Base-by-base conservation (phyloP, 2,888 invertebrate genomes). In the Candidula unifasciata region DNA sequence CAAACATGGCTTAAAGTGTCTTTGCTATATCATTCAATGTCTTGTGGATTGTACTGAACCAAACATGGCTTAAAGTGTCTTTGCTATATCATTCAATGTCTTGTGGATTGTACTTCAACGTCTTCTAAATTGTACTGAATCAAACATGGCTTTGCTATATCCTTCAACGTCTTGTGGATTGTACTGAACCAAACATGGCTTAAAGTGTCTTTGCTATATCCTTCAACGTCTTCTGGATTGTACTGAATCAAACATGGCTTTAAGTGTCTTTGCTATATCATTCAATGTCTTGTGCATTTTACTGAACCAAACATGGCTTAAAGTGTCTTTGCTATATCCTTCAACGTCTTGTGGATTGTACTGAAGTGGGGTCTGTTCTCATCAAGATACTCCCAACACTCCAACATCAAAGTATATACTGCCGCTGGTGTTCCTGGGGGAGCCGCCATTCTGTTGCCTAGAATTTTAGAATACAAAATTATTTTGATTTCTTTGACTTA, bases 371-470 rank as follows among this genome's bases (percentile, higher is more conserved):
- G 98, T 90, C 98, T 95, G 91, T 96, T 96, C 88, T 97, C 97
- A 3, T 97, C 96, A 92, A 97, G 96, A 93, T 97, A 97, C 92
- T 97, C 97, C 98, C 98, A 98, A 93, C 98, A 98, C 86, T 96
- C 95, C 86, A 97, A 94, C 98, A 98, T 98, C 86, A 98, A 95
- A 85, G 96, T 95, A 94, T 98, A 97, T 93, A 98, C 96, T 93
- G 97, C 97, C 77, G 97, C 97, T 0, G 97, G 96, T 66, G 97
- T 97, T 81, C 96, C 96, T 87, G 97, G 96, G 0, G 98, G 97
- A 0, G 97, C 96, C 77, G 97, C 97, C 97, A 98, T 97, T 87
- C 98, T 95, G 94, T 97, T 98, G 35, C 98, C 98, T 97, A 92
- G 60, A 89, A 57, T 0, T 16, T 44, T 21, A 74, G 52, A 13